Evolutionary conservation across 2,797 vertebrate species (phyloP).

Genomic region (Pangasius mekongensis): DNA sequence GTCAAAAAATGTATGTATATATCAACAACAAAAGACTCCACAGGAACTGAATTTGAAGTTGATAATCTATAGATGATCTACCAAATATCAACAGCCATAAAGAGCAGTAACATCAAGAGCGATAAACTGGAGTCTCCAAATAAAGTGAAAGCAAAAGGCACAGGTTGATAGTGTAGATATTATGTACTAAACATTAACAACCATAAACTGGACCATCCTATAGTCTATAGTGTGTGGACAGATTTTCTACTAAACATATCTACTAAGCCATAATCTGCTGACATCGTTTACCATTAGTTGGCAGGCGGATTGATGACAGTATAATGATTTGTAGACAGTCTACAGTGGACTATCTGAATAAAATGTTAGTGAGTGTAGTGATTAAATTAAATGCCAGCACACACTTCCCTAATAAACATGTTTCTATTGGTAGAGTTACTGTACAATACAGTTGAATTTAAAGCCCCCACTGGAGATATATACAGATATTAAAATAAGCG

Average conservation of each 20-base stretch:
- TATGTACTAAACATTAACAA: background rate
- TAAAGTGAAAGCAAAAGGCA: background rate
- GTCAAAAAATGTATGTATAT: background rate
- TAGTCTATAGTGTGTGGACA: background rate
- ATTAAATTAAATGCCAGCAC: background rate
- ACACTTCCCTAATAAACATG: background rate
- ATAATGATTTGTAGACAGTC: background rate
- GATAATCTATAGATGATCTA: background rate
- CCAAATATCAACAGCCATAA: background rate
- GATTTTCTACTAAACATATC: background rate
- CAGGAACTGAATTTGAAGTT: background rate
- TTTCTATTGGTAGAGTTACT: background rate
- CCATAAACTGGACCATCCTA: background rate
- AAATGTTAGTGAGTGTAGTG: background rate
- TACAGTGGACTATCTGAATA: background rate
- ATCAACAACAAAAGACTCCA: background rate
- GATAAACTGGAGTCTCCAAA: background rate
- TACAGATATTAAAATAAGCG: background rate
- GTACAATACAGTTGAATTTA: background rate
- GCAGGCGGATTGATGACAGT: background rate
- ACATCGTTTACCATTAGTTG: background rate
- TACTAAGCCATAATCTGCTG: background rate
- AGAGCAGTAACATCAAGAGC: too few species aligned
- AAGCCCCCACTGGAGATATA: background rate
- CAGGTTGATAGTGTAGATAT: background rate